These are phyloP conservation scores for Callitettix versicolor DNA, from an alignment of 1,140 invertebrate species.

Conservation along the genomic window DNA sequence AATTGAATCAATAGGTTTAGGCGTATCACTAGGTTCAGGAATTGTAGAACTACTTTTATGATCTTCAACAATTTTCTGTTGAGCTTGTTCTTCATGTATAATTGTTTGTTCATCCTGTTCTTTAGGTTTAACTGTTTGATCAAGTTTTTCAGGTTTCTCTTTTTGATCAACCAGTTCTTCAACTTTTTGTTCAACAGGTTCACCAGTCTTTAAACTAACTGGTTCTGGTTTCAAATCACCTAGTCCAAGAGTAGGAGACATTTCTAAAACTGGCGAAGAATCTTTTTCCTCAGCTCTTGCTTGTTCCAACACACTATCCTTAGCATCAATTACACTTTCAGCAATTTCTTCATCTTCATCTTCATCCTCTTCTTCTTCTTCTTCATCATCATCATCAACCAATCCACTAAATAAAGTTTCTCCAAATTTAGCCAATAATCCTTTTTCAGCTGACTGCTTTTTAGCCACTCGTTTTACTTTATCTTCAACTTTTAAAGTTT, in stretches of 20 bases:
- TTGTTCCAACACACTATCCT: not conserved
- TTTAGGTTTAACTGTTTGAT: too few species aligned
- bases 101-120: not conserved
- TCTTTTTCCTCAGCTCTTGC: not conserved
- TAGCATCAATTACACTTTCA: not conserved
- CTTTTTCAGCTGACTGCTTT: too few species aligned
- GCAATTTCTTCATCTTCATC: not conserved
- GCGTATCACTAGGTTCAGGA: not conserved
- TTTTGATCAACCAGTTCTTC: not conserved
- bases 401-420: too few species aligned
- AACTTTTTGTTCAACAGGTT: not conserved
- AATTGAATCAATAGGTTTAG: not conserved
- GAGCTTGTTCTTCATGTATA: not conserved
- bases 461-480: too few species aligned
- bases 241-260: too few species aligned
- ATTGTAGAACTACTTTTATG: not conserved
- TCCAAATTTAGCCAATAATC: too few species aligned
- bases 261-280: too few species aligned
- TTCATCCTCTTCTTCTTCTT: slow-evolving; percentile 9
- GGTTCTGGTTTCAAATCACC: too few species aligned
- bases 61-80: not conserved
- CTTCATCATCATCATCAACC: not conserved
- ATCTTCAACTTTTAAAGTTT: too few species aligned
- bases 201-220: too few species aligned
- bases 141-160: not conserved